phyloP scores from a whole-genome alignment of 30 jellyfish, hydroid and myxozoan species.

The Hydra vulgaris region DNA sequence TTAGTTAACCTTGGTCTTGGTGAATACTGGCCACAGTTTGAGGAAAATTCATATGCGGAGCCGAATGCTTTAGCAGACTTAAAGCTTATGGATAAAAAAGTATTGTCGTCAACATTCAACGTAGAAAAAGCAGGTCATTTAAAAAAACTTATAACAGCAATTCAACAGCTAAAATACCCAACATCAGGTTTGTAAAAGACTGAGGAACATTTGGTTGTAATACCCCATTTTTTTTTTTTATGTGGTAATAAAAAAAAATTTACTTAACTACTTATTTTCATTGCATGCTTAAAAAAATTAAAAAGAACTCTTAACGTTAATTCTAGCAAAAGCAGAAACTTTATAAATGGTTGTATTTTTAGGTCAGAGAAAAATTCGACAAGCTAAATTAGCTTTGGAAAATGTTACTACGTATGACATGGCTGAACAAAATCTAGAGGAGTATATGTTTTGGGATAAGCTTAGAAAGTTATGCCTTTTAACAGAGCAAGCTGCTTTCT shows the following conservation, averaged over 20 bases:
- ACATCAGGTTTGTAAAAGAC: constrained; percentile 52
- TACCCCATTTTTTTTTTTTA: too few relatives aligned
- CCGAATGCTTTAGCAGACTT: constrained; percentile 90
- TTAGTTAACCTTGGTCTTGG: constrained; percentile 69
- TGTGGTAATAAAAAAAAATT: too few relatives aligned
- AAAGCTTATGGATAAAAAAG: constrained; percentile 69
- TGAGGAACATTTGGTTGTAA: too few relatives aligned
- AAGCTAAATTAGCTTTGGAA: constrained; percentile 70
- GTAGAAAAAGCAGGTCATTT: constrained; percentile 72
- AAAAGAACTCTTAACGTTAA: too few relatives aligned
- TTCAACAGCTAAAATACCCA: constrained; percentile 67
- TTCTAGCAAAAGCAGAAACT: too few relatives aligned
- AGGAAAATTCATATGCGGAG: constrained; percentile 73
- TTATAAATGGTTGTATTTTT: too few relatives aligned
- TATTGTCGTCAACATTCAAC: constrained; percentile 55
- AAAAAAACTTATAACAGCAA: constrained; percentile 61
- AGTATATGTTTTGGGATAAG: constrained; percentile 62
- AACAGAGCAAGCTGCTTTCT: constrained; percentile 95
- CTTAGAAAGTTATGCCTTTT: constrained; percentile 63
- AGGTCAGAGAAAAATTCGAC: constrained; percentile 79
- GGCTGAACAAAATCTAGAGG: constrained; percentile 37
- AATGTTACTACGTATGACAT: constrained; percentile 26
- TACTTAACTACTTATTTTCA: too few relatives aligned
- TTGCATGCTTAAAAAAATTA: too few relatives aligned
- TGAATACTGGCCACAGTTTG: constrained; percentile 66